phyloP scores from a whole-genome alignment of 2,113 vertebrate species.

The Colossoma macropomum region DNA sequence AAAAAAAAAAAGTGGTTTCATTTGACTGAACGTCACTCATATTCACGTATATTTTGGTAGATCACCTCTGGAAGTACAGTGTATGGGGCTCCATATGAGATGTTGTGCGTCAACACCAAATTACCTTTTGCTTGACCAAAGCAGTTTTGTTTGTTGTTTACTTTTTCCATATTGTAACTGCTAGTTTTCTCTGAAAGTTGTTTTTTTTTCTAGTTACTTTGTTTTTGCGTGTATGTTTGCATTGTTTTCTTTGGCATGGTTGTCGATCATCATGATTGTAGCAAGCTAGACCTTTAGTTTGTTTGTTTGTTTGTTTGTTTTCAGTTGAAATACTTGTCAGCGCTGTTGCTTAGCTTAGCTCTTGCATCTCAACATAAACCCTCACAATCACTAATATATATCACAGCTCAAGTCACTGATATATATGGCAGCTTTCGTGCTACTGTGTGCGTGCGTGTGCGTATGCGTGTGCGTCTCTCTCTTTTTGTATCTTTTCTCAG shows the following conservation, averaged over 20 bases:
- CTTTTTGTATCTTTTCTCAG: constrained; percentile 62
- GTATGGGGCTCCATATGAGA: constrained; percentile 62
- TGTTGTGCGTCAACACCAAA: constrained; percentile 60
- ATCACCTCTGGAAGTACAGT: constrained; percentile 73
- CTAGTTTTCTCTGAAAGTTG: background rate
- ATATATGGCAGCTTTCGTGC: constrained; percentile 54
- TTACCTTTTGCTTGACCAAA: constrained; percentile 60
- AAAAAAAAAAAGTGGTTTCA: constrained; percentile 58
- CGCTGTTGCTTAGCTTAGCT: constrained; percentile 29
- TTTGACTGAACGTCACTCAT: constrained; percentile 61
- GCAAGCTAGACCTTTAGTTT: constrained; percentile 34
- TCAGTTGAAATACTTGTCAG: constrained; percentile 9
- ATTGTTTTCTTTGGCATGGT: constrained; percentile 30
- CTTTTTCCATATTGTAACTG: constrained; percentile 10
- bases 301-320: background rate
- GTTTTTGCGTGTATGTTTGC: constrained; percentile 2
- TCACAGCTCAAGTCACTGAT: constrained; percentile 39
- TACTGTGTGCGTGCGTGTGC: constrained; percentile 8
- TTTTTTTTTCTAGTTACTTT: background rate
- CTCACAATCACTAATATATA: constrained; percentile 46
- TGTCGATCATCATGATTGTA: constrained; percentile 34
- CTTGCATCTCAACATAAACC: constrained; percentile 32
- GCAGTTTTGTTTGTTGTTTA: constrained; percentile 26
- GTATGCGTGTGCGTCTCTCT: constrained; percentile 49
- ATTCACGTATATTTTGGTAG: constrained; percentile 63